Evolutionary conservation across 2,113 vertebrate genomes (phyloP).

Genomic region (Chaenogobius annularis): DNA sequence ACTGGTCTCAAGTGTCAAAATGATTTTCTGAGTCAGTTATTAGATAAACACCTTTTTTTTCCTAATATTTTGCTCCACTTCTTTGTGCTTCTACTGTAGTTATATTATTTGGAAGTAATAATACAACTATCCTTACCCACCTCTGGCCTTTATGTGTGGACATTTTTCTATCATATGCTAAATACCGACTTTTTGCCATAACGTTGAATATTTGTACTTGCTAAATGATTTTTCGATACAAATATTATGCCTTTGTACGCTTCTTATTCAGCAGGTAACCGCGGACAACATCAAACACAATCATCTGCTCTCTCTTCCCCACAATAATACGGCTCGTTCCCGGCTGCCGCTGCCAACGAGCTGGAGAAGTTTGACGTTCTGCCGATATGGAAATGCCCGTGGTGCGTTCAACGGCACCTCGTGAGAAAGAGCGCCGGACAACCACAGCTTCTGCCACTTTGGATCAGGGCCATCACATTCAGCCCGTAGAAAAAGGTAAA

Average conservation of each 20-base stretch:
- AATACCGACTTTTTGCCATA: not conserved
- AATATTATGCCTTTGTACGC: not conserved
- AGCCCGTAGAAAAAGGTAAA: not conserved
- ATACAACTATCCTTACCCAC: too few species aligned
- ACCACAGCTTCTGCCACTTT: constrained; percentile 58
- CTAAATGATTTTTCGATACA: too few species aligned
- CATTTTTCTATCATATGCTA: too few species aligned
- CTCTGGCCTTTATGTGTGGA: too few species aligned
- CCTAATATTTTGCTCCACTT: too few species aligned
- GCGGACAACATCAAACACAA: constrained; percentile 49
- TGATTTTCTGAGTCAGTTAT: too few species aligned
- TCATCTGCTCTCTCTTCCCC: constrained; percentile 41
- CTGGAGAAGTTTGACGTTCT: constrained; percentile 69
- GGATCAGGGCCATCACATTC: constrained; percentile 26
- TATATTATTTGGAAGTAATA: too few species aligned
- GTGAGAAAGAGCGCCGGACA: constrained; percentile 65
- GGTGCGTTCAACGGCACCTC: constrained; percentile 71
- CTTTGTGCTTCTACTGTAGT: too few species aligned
- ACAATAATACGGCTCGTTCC: constrained; percentile 57
- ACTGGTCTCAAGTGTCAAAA: too few species aligned
- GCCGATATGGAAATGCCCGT: constrained; percentile 71
- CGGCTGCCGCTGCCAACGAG: constrained; percentile 48
- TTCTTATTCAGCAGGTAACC: not conserved
- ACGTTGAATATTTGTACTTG: not conserved
- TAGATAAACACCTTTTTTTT: too few species aligned